A percentile compares a stretch with the other conserved stretches of the same genome.
Conservation (phyloP, 1,140 invertebrate genomes). For the Eupeodes corollae region DNA sequence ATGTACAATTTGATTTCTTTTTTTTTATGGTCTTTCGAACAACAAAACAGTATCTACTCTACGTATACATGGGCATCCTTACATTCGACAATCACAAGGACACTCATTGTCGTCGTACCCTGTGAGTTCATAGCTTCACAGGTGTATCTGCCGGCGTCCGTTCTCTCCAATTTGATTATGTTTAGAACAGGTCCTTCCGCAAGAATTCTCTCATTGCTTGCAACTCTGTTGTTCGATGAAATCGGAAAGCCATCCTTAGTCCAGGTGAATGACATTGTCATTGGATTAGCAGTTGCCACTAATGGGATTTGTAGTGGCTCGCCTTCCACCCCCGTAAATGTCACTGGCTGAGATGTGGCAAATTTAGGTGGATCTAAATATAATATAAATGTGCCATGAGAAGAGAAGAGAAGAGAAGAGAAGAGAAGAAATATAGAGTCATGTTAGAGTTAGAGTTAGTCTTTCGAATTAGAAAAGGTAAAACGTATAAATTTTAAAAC, state of each 20-base stretch:
- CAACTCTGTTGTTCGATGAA: constrained; percentile 14
- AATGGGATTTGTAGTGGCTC: constrained; percentile 68
- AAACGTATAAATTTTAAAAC: constrained; percentile 15
- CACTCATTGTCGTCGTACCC: constrained; percentile 63
- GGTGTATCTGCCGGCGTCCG: constrained; percentile 78
- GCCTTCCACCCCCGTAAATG: constrained; percentile 66
- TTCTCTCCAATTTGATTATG: constrained; percentile 62
- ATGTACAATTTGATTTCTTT: too few species aligned
- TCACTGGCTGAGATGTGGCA: constrained; percentile 44
- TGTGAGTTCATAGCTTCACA: constrained; percentile 81
- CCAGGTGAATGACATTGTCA: constrained; percentile 76
- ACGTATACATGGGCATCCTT: constrained; percentile 41
- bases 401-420: not conserved
- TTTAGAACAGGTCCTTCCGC: constrained; percentile 70
- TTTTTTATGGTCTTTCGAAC: too few species aligned
- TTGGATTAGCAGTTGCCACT: constrained; percentile 73
- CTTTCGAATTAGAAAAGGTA: not conserved
- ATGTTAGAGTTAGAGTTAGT: not conserved
- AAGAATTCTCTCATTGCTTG: constrained; percentile 47
- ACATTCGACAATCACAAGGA: constrained; percentile 85
- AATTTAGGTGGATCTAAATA: constrained; percentile 62
- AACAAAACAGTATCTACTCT: not conserved
- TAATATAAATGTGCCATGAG: not conserved
- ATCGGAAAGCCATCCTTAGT: constrained; percentile 67
- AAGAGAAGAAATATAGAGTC: not conserved